These are phyloP conservation scores for Characodon lateralis DNA, from an alignment of 2,797 vertebrate genomes.

Conservation along the genomic window DNA sequence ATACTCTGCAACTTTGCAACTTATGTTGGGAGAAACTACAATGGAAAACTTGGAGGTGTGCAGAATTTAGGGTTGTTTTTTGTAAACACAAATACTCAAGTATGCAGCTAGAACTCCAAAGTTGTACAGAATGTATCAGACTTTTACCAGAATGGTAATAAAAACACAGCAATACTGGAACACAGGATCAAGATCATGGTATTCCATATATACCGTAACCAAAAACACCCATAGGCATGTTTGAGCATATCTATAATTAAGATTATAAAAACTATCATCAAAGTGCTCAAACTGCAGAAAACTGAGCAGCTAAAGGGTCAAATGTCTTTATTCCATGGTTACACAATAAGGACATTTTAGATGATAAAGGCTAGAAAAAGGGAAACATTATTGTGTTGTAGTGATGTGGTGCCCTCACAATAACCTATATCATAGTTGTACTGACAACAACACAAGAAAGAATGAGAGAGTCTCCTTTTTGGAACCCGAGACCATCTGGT, in stretches of 20 bases:
- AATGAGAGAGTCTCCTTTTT: slow-evolving; percentile 29
- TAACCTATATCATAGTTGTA: slow-evolving; percentile 14
- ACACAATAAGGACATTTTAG: slow-evolving; percentile 19
- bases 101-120: slow-evolving; percentile 11
- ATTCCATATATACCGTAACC: not conserved
- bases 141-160: not conserved
- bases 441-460: slow-evolving; percentile 25
- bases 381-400: slow-evolving; percentile 5
- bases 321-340: slow-evolving; percentile 22
- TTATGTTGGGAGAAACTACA: slow-evolving; percentile 25
- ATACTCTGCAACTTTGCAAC: slow-evolving; percentile 53
- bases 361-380: slow-evolving; percentile 25
- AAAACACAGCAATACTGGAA: slow-evolving; percentile 3
- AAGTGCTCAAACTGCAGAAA: slow-evolving; percentile 18
- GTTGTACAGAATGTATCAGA: slow-evolving; percentile 5
- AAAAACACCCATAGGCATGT: not conserved
- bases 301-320: slow-evolving; percentile 28
- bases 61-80: slow-evolving; percentile 12
- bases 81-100: slow-evolving; percentile 16
- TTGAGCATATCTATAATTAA: slow-evolving; percentile 6
- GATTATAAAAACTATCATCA: slow-evolving; percentile 22
- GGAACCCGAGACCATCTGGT: slow-evolving; percentile 28
- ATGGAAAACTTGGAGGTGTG: slow-evolving; percentile 21
- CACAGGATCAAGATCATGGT: not conserved
- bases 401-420: slow-evolving; percentile 8